Evolutionary conservation across 2,888 invertebrate species (phyloP), one percentile per base, ranked within the genome.

Genomic region (Cheilosia impressa): DNA sequence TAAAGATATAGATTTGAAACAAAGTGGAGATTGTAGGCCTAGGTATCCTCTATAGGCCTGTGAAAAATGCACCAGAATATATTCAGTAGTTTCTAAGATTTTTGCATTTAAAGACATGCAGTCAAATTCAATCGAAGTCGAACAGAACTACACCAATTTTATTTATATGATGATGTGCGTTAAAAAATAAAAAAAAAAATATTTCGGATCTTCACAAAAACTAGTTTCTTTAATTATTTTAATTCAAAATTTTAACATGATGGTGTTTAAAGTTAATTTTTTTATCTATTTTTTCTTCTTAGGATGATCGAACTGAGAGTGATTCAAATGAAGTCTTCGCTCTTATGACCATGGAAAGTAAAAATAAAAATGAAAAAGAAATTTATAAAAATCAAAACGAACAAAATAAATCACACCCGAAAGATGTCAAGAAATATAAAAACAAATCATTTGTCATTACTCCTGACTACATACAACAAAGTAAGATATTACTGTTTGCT

Each of bases 381-480:
- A 72, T 52, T 41, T 43, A 58, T 63, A 45, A 43, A 62, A 78
- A 78, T 60, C 76, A 81, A 53, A 78, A 50, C 55, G 71, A 85
- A 60, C 75, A 65, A 75, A 65, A 63, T 66, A 87, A 87, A 66
- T 52, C 58, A 47, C 71, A 80, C 66, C 60, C 52, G 9, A 80
- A 68, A 66, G 79, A 68, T 57, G 65, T 76, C 31, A 76, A 69
- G 10, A 80, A 84, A 72, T 43, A 75, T 62, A 85, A 82, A 69
- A 87, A 89, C 24, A 88, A 89, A 69, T 89, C 96, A 93, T 98
- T 98, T 93, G 96, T 97, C 88, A 94, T 98, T 84, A 98, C 98
- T 15, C 96, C 97, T 71, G 97, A 97, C 92, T 98, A 98, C 90
- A 97, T 98, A 89, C 97, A 98, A 91, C 97, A 98, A 94, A 97